Evolutionary conservation across 2,888 invertebrate species (phyloP), one percentile per base, ranked within the genome.

Genomic region (Beris chalybata): DNA sequence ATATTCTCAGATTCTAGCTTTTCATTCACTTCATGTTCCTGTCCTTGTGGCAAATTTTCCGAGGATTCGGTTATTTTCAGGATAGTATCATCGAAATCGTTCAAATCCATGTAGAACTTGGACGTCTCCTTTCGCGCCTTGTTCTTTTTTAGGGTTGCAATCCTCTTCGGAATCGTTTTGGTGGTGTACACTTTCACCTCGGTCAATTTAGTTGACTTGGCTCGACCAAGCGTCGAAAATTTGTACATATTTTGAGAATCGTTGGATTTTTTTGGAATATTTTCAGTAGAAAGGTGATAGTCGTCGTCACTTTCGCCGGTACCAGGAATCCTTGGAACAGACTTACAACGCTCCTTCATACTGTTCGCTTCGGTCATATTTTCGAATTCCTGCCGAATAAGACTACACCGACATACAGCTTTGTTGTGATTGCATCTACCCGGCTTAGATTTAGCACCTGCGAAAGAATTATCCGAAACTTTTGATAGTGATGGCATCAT

Each of bases 151-250:
- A 89, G 77, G 75, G 86, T 88, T n/a, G 86, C 85, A 73, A 89
- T 88, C 76, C 88, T 86, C 79, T 89, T 88, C 76, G 87, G 88
- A 77, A 89, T 82, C 12, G 87, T 86, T 82, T 89, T 89, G 52
- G 85, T 83, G 71, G 85, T 89, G 74, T 87, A 89, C 81, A 85
- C 84, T 75, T 84, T 85, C 50, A 85, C 82, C 77, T 86, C 86
- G 71, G 84, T 71, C 45, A 74, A 75, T 67, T 82, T 83, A 22
- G 73, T 81, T 15, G 72, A 74, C 70, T 77, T 79, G 31, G 69
- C 54, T 63, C 65, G 57, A 13, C 67, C 67, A 4, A 70, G 44
- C 29, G 70, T 70, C 9, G 69, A 63, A 70, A 61, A 61, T 61
- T 68, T 66, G 44, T 63, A 69, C 45, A 65, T 48, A 66, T 76